These are phyloP conservation scores for Malachius bipustulatus DNA, from an alignment of 2,888 invertebrate genomes.

Conservation along the genomic window DNA sequence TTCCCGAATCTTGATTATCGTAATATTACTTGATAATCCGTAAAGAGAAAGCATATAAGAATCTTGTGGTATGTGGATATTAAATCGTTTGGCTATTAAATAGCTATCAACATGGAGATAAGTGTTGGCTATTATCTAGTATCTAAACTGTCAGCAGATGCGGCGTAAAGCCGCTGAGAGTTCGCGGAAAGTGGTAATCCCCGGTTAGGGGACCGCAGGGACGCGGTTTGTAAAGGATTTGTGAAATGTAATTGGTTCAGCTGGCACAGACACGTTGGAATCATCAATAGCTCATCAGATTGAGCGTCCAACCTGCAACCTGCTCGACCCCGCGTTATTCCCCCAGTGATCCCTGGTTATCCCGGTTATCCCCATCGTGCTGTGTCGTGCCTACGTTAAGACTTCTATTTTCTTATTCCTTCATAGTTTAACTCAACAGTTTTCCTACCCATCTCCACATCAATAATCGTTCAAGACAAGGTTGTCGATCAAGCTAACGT, in stretches of 20 bases:
- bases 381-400: no score
- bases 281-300: constrained; percentile 52
- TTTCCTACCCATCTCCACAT: no score
- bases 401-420: no score
- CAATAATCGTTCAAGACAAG: no score
- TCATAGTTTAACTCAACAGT: no score
- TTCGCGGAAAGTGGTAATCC: constrained; percentile 21
- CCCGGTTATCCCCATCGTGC: no score
- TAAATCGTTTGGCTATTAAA: constrained; percentile 23
- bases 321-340: constrained; percentile 14
- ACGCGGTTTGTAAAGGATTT: constrained; percentile 35
- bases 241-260: constrained; percentile 50
- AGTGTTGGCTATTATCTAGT: constrained; percentile 28
- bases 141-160: constrained; percentile 27
- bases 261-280: constrained; percentile 48
- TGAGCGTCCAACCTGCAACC: constrained; percentile 30
- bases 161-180: constrained; percentile 14
- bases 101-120: constrained; percentile 25
- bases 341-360: no score
- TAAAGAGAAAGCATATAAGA: no score
- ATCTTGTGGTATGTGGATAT: no score
- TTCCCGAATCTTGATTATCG: no score
- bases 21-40: no score
- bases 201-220: constrained; percentile 27
- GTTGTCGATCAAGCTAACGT: no score